Conservation (phyloP, 2,113 vertebrate genomes). For the Pseudorasbora parva region DNA sequence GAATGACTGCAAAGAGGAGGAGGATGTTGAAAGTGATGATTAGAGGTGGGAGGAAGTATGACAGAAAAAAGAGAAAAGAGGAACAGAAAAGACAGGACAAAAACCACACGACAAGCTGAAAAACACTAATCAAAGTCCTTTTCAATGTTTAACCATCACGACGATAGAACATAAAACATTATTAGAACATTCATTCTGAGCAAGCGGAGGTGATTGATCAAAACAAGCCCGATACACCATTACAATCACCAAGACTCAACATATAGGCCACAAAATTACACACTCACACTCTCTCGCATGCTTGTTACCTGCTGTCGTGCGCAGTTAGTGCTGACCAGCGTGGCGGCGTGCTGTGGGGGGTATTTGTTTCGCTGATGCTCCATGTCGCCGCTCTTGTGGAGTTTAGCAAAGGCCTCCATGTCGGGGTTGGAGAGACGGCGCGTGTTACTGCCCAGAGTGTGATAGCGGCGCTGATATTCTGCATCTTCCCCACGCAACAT, state of each 20-base stretch:
- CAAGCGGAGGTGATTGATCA: background rate
- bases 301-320: slow-evolving; percentile 53
- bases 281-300: background rate
- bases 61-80: background rate
- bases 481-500: slow-evolving; percentile 97
- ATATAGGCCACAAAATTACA: background rate
- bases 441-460: slow-evolving; percentile 86
- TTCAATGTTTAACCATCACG: background rate
- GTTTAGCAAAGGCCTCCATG: slow-evolving; percentile 89
- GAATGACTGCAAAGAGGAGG: background rate
- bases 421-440: slow-evolving; percentile 93
- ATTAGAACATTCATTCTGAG: background rate
- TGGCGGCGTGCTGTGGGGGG: slow-evolving; percentile 74
- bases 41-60: background rate
- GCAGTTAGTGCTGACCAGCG: slow-evolving; percentile 57
- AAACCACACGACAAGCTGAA: background rate
- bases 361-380: slow-evolving; percentile 91
- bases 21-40: background rate
- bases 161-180: background rate
- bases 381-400: slow-evolving; percentile 89
- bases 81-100: background rate
- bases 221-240: background rate
- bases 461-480: slow-evolving; percentile 93
- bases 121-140: background rate
- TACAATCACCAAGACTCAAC: background rate